Conservation (phyloP, 2,797 vertebrate genomes). For the Rhinogobio ventralis region DNA sequence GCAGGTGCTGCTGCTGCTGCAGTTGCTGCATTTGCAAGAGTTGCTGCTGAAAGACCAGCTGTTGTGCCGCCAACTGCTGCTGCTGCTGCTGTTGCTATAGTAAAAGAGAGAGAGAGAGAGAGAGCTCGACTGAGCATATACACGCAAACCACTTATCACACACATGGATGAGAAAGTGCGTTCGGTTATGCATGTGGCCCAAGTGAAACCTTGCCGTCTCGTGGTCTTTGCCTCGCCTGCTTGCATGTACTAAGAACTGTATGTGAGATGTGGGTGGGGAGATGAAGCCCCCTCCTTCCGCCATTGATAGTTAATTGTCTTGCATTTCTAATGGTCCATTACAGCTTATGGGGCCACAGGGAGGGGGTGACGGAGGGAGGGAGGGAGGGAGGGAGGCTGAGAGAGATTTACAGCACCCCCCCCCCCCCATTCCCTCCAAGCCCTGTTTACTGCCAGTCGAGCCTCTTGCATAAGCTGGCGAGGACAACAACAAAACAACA, state of each 20-base stretch:
- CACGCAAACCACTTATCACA: conserved; percentile 35
- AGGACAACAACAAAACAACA: conserved; percentile 68
- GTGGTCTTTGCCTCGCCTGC: background rate
- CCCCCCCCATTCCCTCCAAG: conserved; percentile 60
- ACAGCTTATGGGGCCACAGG: conserved; percentile 73
- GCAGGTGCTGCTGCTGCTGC: conserved; percentile 98
- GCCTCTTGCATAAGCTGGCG: conserved; percentile 72
- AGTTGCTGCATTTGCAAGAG: conserved; percentile 99
- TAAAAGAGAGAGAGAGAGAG: conserved; percentile 63
- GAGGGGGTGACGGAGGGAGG: conserved; percentile 22
- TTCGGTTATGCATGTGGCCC: conserved; percentile 44
- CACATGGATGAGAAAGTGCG: conserved; percentile 47
- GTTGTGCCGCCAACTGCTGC: conserved; percentile 98
- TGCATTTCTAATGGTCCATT: conserved; percentile 79
- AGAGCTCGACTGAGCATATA: conserved; percentile 47
- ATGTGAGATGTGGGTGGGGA: conserved; percentile 31
- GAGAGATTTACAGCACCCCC: conserved; percentile 45
- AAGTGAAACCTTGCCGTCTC: conserved; percentile 9
- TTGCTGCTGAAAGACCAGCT: conserved; percentile 99
- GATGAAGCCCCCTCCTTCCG: conserved; percentile 31
- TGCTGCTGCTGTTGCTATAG: conserved; percentile 86
- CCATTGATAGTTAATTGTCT: conserved; percentile 78
- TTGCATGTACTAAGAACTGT: background rate
- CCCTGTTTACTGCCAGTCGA: conserved; percentile 73
- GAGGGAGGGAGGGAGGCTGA: conserved; percentile 49